These are phyloP conservation scores for Nothocercus julius DNA, from an alignment of 2,113 vertebrate species.

Conservation along the genomic window DNA sequence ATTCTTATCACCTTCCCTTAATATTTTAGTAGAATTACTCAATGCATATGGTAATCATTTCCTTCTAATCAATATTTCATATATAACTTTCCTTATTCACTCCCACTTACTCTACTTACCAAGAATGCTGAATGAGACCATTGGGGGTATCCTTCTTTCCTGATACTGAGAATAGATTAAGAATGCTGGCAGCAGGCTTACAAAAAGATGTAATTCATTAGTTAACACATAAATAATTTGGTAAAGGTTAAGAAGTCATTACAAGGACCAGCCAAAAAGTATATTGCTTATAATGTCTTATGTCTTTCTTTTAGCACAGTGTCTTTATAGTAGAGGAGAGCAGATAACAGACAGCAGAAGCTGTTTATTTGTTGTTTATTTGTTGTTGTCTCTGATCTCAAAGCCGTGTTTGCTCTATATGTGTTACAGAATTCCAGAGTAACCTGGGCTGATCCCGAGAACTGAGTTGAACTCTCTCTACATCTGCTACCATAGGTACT, in stretches of 20 bases:
- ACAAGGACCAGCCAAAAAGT: neutral
- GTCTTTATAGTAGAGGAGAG: neutral
- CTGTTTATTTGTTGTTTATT: slow-evolving; percentile 19
- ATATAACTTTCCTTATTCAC: slow-evolving; percentile 22
- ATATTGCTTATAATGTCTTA: neutral
- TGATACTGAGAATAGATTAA: slow-evolving; percentile 16
- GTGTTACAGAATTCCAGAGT: slow-evolving; percentile 79
- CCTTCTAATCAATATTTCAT: slow-evolving; percentile 45
- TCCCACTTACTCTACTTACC: slow-evolving; percentile 10
- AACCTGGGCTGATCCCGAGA: slow-evolving; percentile 79
- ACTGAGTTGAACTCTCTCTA: slow-evolving; percentile 79
- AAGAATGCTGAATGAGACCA: slow-evolving; percentile 16
- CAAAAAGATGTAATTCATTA: slow-evolving; percentile 42
- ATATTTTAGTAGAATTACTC: slow-evolving; percentile 20
- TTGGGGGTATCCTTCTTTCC: slow-evolving; percentile 1
- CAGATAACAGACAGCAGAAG: neutral
- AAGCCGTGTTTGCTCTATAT: slow-evolving; percentile 76
- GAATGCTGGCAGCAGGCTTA: neutral
- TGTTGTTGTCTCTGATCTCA: slow-evolving; percentile 76
- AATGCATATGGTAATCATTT: slow-evolving; percentile 58
- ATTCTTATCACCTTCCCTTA: slow-evolving; percentile 38
- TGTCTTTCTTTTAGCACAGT: neutral
- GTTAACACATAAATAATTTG: slow-evolving; percentile 25
- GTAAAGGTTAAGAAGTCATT: slow-evolving; percentile 9
- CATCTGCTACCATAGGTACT: slow-evolving; percentile 76